phyloP scores from a whole-genome alignment of 2,113 vertebrate genomes.

The Beaufortia kweichowensis region DNA sequence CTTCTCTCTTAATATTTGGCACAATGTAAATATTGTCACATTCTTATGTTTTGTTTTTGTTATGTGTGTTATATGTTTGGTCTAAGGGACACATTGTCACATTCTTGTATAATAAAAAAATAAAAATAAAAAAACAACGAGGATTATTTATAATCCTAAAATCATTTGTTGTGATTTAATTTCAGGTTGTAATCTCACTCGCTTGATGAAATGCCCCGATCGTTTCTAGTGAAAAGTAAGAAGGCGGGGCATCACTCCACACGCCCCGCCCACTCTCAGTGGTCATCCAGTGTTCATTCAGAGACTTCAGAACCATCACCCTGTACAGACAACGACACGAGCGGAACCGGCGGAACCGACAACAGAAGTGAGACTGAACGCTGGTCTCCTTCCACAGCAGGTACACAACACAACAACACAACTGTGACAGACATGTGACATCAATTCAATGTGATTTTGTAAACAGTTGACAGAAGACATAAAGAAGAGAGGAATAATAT shows the following conservation, averaged over 20 bases:
- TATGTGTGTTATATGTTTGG: too few species aligned
- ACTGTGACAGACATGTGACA: not conserved
- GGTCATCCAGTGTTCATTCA: too few species aligned
- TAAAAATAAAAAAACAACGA: too few species aligned
- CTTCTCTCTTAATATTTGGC: too few species aligned
- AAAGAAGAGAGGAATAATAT: too few species aligned
- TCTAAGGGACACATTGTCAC: too few species aligned
- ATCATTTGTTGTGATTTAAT: not conserved
- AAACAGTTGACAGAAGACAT: too few species aligned
- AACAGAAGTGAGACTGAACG: not conserved
- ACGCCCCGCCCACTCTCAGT: not conserved
- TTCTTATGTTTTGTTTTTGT: too few species aligned
- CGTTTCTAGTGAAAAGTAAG: conserved; percentile 74
- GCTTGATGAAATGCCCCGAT: conserved; percentile 70
- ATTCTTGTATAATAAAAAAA: too few species aligned
- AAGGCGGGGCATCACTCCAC: conserved; percentile 51
- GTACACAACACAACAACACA: not conserved
- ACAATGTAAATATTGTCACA: too few species aligned
- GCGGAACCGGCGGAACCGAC: not conserved
- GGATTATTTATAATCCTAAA: too few species aligned
- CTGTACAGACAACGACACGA: not conserved
- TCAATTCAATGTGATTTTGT: too few species aligned
- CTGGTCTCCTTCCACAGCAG: not conserved
- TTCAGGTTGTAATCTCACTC: not conserved
- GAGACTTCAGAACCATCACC: conserved; percentile 2